Base-by-base conservation (phyloP, 1,140 invertebrate species). In the Diachasmimorpha longicaudata region DNA sequence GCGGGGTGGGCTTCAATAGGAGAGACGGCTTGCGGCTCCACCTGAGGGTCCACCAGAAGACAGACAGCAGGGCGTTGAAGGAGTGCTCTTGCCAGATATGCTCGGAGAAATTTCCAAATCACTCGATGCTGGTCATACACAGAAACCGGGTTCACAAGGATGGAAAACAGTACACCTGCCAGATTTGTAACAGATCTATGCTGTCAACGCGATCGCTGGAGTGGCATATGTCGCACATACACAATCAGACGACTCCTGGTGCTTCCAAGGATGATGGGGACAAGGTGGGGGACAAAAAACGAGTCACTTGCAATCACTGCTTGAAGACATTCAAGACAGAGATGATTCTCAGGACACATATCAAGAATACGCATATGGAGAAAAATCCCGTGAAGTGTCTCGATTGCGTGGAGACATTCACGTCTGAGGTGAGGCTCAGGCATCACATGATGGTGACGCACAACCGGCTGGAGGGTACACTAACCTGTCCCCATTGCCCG, bases 11-110 rank as follows among this genome's bases (percentile, higher is more conserved):
- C 14, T 89, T 89, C 58, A 88, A 90, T 58, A 80, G 90, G 31
- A 84, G 90, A 11, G 90, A 91, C 69, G 90, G 90, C 37, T 81
- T 91, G 4, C 86, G 89, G 39, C 76, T 90, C 44, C 90, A 91
- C 71, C 88, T 90, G 87, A 82, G 82, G 48, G 88, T 89, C 4
- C 88, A 89, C 39, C 80, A 86, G 16, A 89, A 89, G 44, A 80
- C 78, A 4, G 85, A 87, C 55, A 89, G 87, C 72, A 81, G 86
- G 25, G 87, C 86, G 0, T 70, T 89, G 13, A 89, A 88, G 55
- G 88, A 89, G 77, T 88, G 88, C 25, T 88, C 87, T 0, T 89
- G 88, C 44, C 87, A 89, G 74, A 83, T 89, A 4, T 89, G 88
- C 23, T 87, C 86, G 0, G 86, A 88, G 67, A 89, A 88, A 73